Evolutionary conservation across 1,140 invertebrate species (phyloP).

Genomic region (Hyles vespertilio): DNA sequence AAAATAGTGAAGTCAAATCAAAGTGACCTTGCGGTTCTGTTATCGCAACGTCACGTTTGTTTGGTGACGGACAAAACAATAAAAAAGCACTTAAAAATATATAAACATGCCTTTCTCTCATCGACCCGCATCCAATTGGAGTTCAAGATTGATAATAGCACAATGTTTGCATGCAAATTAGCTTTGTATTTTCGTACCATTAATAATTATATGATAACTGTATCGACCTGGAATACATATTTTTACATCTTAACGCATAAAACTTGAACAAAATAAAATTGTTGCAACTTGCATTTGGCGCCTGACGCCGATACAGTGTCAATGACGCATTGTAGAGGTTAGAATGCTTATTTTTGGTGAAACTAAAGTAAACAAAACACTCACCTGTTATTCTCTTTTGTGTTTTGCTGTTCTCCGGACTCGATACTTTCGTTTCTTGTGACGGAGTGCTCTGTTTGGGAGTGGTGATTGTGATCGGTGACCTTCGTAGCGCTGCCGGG

Average conservation of each 20-base stretch:
- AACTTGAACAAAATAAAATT: too few relatives aligned
- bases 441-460: conserved; percentile 39
- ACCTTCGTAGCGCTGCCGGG: conserved; percentile 54
- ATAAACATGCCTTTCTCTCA: conserved; percentile 3
- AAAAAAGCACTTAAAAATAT: conserved; percentile 1
- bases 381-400: conserved; percentile 73
- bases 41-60: conserved; percentile 12
- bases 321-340: too few relatives aligned
- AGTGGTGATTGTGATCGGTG: conserved; percentile 54
- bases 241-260: too few relatives aligned
- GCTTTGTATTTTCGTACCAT: background rate
- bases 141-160: conserved; percentile 8
- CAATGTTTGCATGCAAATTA: conserved; percentile 1
- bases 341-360: too few relatives aligned
- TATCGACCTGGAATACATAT: too few relatives aligned
- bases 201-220: conserved; percentile 1
- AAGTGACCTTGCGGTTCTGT: conserved; percentile 25
- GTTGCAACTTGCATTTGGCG: too few relatives aligned
- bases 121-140: conserved; percentile 13
- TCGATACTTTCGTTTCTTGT: conserved; percentile 55
- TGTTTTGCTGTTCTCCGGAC: conserved; percentile 61
- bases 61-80: background rate
- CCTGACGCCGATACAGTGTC: too few relatives aligned
- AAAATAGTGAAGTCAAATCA: conserved; percentile 17
- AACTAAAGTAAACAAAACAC: conserved; percentile 21